phyloP scores from a whole-genome alignment of 2,888 invertebrate species.

The Nymphalis c-album region DNA sequence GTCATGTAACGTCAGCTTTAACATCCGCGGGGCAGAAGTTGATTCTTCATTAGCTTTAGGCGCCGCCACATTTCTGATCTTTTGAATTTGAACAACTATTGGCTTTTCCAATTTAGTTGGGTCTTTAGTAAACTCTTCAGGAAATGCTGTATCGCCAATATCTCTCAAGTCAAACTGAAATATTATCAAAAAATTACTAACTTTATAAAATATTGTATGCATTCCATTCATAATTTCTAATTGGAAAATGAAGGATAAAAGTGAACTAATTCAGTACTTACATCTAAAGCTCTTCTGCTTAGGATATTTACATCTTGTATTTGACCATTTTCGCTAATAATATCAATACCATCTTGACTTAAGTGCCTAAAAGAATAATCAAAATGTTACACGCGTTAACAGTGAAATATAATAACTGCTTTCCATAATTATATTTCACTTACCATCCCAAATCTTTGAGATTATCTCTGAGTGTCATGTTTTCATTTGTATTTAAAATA shows the following conservation, averaged over 20 bases:
- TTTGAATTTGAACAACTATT: conserved; percentile 93
- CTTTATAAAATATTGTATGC: conserved; percentile 12
- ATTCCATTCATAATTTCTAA: conserved; percentile 12
- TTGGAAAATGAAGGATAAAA: conserved; percentile 38
- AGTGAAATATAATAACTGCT: conserved; percentile 25
- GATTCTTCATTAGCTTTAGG: conserved; percentile 95
- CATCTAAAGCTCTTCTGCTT: conserved; percentile 85
- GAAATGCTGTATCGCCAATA: conserved; percentile 87
- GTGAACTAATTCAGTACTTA: conserved; percentile 71
- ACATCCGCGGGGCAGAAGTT: conserved; percentile 89
- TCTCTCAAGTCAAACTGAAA: conserved; percentile 89
- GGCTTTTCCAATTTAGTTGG: conserved; percentile 75
- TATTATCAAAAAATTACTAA: conserved; percentile 25
- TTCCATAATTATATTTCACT: conserved; percentile 45
- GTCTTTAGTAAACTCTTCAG: conserved; percentile 85
- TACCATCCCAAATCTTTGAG: conserved; percentile 86
- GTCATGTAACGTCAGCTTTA: conserved; percentile 92
- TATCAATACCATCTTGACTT: conserved; percentile 86
- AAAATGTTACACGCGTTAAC: conserved; percentile 39
- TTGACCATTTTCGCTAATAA: conserved; percentile 83
- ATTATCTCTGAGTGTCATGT: conserved; percentile 83
- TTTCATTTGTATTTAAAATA: conserved; percentile 63
- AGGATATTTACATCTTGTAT: conserved; percentile 84
- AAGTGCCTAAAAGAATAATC: conserved; percentile 84
- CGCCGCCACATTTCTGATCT: conserved; percentile 92